Evolutionary conservation across 2,113 vertebrate genomes (phyloP).

Genomic region (Ahaetulla prasina): DNA sequence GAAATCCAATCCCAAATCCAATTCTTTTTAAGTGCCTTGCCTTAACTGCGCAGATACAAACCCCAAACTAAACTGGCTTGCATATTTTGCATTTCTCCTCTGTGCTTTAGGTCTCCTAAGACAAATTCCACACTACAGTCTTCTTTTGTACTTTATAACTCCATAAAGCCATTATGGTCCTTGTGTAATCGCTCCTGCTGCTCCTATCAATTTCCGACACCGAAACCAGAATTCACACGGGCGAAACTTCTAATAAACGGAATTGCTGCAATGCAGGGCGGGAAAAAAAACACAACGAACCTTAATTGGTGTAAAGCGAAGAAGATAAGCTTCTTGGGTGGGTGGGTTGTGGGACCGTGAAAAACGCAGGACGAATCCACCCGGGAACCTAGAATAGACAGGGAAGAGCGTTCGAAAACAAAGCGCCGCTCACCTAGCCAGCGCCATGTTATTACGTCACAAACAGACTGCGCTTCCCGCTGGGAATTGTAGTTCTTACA

Average conservation of each 20-base stretch:
- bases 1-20: background rate
- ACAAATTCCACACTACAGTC: background rate
- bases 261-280: background rate
- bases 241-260: background rate
- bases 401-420: background rate
- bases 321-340: background rate
- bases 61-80: background rate
- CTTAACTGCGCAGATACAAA: background rate
- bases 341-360: background rate
- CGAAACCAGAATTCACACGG: background rate
- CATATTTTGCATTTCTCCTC: background rate
- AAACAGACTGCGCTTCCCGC: background rate
- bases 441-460: background rate
- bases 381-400: background rate
- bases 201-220: background rate
- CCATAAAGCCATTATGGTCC: background rate
- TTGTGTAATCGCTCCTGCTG: background rate
- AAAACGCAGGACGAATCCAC: background rate
- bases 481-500: slow-evolving; percentile 1
- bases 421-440: background rate
- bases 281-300: background rate
- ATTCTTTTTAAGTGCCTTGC: background rate
- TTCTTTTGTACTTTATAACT: background rate
- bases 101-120: background rate
- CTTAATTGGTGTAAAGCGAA: background rate